Evolutionary conservation across 1,140 invertebrate genomes (phyloP), one percentile per base, ranked within the genome.

Genomic region (Aleiodes sp.): DNA sequence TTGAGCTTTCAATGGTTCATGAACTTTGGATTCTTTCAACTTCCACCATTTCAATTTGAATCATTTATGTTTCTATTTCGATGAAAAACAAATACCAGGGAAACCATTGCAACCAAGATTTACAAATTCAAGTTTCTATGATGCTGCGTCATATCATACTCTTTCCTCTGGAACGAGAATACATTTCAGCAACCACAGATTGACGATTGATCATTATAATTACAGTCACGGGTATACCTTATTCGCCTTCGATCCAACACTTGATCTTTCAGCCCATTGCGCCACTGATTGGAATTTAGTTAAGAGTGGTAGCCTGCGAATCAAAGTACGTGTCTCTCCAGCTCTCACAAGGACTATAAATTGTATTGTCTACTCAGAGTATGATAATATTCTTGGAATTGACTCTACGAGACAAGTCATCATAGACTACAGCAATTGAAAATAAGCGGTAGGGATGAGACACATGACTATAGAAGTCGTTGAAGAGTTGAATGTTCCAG

Each of bases 1-100:
- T 73, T 64, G 65, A 65, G 76, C 78, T n/a, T 84, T 84, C 64
- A 84, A 82, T 69, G 81, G 81, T 29, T 70, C 70, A 67, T 70
- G 73, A 37, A 70, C 12, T 19, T 61, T 68, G 21, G 84, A 83
- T 70, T 80, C 80, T 2, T 82, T 80, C 64, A 76, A 80, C 68
- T 84, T 85, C 72, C 41, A 78, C 71, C 74, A 82, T 72, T 78
- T 72, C 72, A 21, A 10, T 4, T 8, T 46, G 2, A 46, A 21
- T 21, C 21, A 21, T 21, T 21, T 46, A 65, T 72, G 67, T 63
- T 69, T 81, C 41, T 77, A 78, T 46, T 73, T 79, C 31, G 78
- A 82, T 72, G 78, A 77, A 12, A 59, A 74, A 4, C 73, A 76
- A 61, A 52, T 74, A 14, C 72, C 75, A 8, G 24, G 43, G 6